Evolutionary conservation across 2,113 vertebrate species (phyloP).

Genomic region (Aptenodytes forsteri): DNA sequence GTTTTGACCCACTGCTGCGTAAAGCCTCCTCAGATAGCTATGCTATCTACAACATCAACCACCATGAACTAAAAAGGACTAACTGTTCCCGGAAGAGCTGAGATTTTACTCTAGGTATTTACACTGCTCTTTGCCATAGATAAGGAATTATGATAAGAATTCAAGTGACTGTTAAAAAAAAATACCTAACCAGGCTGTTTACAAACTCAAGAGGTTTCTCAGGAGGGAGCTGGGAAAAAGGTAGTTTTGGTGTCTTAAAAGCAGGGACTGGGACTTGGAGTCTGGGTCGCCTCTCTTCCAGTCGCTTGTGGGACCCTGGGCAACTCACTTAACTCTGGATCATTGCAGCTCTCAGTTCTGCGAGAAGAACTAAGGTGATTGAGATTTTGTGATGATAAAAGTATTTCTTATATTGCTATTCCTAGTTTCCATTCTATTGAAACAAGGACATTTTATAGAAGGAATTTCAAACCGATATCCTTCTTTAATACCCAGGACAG

Average conservation of each 20-base stretch:
- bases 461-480: not conserved
- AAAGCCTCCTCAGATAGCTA: not conserved
- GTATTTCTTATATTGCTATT: too few relatives aligned
- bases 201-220: not conserved
- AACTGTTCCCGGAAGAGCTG: conserved; percentile 10
- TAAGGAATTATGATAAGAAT: conserved; percentile 29
- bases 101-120: conserved; percentile 26
- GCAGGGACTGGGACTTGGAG: not conserved
- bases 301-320: not conserved
- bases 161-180: not conserved
- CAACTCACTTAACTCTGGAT: not conserved
- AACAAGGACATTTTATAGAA: not conserved
- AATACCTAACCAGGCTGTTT: not conserved
- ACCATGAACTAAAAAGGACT: not conserved
- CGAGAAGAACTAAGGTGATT: not conserved
- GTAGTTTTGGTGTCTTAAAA: not conserved
- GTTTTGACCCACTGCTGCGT: not conserved
- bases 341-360: not conserved
- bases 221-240: not conserved
- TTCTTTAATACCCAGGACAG: not conserved
- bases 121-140: not conserved
- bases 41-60: not conserved
- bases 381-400: too few relatives aligned
- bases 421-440: not conserved
- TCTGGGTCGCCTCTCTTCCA: not conserved